Evolutionary conservation across 2,888 invertebrate species (phyloP), one percentile per base, ranked within the genome.

Genomic region (Calliopum simillimum): DNA sequence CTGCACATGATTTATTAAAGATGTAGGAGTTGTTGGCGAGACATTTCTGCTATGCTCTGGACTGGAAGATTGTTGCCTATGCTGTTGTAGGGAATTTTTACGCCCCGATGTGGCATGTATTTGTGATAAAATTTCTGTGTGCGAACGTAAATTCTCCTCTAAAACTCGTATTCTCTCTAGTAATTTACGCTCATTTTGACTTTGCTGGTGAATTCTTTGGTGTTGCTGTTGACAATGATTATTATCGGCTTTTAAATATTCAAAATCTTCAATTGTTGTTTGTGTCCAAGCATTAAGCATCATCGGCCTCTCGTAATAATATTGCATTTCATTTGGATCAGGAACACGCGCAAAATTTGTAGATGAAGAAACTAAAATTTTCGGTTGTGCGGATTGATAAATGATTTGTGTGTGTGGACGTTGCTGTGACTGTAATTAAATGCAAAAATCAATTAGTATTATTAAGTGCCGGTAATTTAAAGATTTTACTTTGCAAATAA

Each of bases 221-320:
- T 75, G 71, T 25, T 76, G 73, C 41, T 75, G 6, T 11, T 75
- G 73, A 8, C 71, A 63, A 41, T 76, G 71, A 5, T 75, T 62
- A 49, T 67, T 72, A 43, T 78, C 67, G 12, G 67, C 41, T 49
- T 49, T 14, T 47, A 81, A 12, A 19, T 73, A 62, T 5, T 56
- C 74, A 23, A 81, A 80, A 64, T 81, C 82, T 2, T 78, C 77
- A 41, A 67, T 63, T 0, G 75, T 73, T 1, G 83, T 83, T 70
- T 84, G 84, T 1, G 83, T 77, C 82, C 83, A 83, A 11, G 81
- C 76, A 14, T 76, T 77, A 3, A 83, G 68, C 68, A 73, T 66
- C 75, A 82, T 76, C 1, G 77, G 76, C 4, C 71, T 71, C 19
- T 70, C 69, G 25, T 23, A 68, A 21, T 70, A 68, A 12, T 33